Base-by-base conservation (phyloP, 2,888 invertebrate genomes). In the Amiota mariae region DNA sequence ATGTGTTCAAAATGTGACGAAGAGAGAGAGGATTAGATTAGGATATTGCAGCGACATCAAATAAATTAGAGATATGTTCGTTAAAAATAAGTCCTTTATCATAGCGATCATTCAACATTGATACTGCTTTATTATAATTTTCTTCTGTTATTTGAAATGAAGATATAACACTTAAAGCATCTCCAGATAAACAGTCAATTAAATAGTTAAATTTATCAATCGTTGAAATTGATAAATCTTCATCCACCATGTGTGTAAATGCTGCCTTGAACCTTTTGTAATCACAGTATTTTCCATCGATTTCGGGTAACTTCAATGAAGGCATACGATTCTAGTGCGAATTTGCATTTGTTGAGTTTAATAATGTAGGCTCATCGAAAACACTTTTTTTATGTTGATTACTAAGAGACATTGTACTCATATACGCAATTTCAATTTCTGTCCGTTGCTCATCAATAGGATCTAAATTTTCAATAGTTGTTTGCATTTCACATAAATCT, bases 61-160 rank as follows among this genome's bases (percentile, higher is more conserved):
- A 72, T n/a, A 71, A 56, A n/a, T 71, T 15, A 9, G 56, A n/a
- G 11, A 70, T 46, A 15, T n/a, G 15, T 15, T 57, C 15, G n/a
- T 12, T 12, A 36, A 57, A 70, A 57, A 70, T 70, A 8, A 70
- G 18, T 15, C 13, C 1, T 46, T 70, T 70, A 1, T 70, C 70
- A 46, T 59, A 57, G 13, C 47, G 20, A 11, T 71, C 13, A 24
- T 10, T 46, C 24, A 24, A 24, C 24, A 24, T 24, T 3, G 24
- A 24, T 24, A 24, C 24, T 24, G 24, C 24, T 24, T 24, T 24
- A 6, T 36, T 36, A 54, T 54, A 54, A 54, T 54, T 54, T 54
- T 54, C 54, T 8, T 54, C 54, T 54, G 54, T 54, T n/a, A 54
- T 15, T 15, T 54, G 54, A 54, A 54, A 54, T 54, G 54, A 15